phyloP scores from a whole-genome alignment of 2,888 invertebrate species.

The Drosophila mettleri region DNA sequence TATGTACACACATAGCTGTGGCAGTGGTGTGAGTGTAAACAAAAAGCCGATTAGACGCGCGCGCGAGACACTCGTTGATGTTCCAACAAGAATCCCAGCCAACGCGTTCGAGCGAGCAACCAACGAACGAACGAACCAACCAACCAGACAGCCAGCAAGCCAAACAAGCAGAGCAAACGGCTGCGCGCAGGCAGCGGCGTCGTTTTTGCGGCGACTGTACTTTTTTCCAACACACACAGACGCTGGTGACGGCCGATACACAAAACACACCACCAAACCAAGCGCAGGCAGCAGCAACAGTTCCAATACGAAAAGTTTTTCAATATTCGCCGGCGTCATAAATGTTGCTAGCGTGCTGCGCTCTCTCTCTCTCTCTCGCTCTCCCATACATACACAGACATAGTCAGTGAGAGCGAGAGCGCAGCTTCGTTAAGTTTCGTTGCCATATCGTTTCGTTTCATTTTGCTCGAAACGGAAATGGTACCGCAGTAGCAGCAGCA shows the following conservation, averaged over 20 bases:
- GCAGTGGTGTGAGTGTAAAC: slow-evolving; percentile 73
- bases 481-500: slow-evolving; percentile 34
- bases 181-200: slow-evolving; percentile 38
- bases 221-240: slow-evolving; percentile 78
- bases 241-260: slow-evolving; percentile 34
- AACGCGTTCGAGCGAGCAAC: slow-evolving; percentile 63
- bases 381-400: slow-evolving; percentile 7
- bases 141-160: slow-evolving; percentile 34
- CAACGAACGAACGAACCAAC: slow-evolving; percentile 40
- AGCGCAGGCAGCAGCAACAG: slow-evolving; percentile 68
- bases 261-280: slow-evolving; percentile 65
- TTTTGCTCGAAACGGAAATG: slow-evolving; percentile 69
- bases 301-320: slow-evolving; percentile 80
- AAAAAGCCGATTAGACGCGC: slow-evolving; percentile 73
- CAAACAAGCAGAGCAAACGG: slow-evolving; percentile 23
- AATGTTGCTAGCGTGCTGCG: slow-evolving; percentile 71
- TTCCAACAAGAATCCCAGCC: slow-evolving; percentile 78
- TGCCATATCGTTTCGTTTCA: slow-evolving; percentile 41
- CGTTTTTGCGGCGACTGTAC: slow-evolving; percentile 84
- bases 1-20: slow-evolving; percentile 7
- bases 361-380: slow-evolving; percentile 15
- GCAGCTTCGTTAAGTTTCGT: slow-evolving; percentile 62
- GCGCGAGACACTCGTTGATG: slow-evolving; percentile 37
- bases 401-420: slow-evolving; percentile 29
- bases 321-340: slow-evolving; percentile 80